Evolutionary conservation across 1,140 invertebrate species (phyloP).

Genomic region (Neodiprion fabricii): DNA sequence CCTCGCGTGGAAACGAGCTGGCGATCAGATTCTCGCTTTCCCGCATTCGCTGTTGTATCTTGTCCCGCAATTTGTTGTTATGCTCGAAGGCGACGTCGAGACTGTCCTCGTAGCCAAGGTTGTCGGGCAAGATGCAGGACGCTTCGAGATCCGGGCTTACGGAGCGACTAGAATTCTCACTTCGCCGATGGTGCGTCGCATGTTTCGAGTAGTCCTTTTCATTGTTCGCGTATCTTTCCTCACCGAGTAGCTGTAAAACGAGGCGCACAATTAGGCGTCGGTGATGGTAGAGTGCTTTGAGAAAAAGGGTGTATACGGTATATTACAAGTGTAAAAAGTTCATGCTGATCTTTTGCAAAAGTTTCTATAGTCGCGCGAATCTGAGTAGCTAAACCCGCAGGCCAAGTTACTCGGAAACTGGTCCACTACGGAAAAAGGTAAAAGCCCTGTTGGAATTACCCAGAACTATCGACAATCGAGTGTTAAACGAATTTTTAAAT

Average conservation of each 20-base stretch:
- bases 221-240: slow-evolving; percentile 52
- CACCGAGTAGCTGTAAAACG: slow-evolving; percentile 52
- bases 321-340: no score
- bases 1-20: slow-evolving; percentile 41
- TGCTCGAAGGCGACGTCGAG: slow-evolving; percentile 58
- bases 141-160: slow-evolving; percentile 40
- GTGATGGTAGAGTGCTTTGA: not conserved
- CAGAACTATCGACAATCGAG: not conserved
- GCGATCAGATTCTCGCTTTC: slow-evolving; percentile 57
- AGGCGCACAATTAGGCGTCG: not conserved
- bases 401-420: not conserved
- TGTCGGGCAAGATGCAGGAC: slow-evolving; percentile 38
- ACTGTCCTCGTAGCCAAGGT: slow-evolving; percentile 56
- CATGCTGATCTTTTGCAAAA: no score
- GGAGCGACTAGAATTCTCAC: slow-evolving; percentile 48
- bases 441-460: no score
- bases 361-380: not conserved
- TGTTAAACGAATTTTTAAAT: slow-evolving; percentile 22
- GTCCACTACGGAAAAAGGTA: no score
- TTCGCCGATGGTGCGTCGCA: slow-evolving; percentile 24
- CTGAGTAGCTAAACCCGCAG: not conserved
- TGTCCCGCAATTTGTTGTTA: slow-evolving; percentile 58
- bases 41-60: slow-evolving; percentile 58
- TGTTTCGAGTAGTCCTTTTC: slow-evolving; percentile 35
- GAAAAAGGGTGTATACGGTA: no score